Evolutionary conservation across 2,888 invertebrate species (phyloP), one percentile per base, ranked within the genome.

Genomic region (Drosophila neutralis): DNA sequence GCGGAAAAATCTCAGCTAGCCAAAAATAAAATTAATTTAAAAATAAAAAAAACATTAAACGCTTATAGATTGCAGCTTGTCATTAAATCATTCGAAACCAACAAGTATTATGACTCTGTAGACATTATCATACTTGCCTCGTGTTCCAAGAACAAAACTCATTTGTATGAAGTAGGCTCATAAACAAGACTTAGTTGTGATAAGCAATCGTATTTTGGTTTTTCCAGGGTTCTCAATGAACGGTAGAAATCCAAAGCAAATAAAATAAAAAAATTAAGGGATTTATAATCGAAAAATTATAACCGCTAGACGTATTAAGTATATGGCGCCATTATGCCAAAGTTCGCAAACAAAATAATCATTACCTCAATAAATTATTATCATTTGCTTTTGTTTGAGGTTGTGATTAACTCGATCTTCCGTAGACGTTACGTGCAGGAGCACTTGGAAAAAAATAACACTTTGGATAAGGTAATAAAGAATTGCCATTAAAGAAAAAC

Each of bases 221-320:
- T 59, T 59, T 27, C 63, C 64, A 62, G 31, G 60, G 40, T 62
- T 66, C 60, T 69, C 57, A 76, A 76, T 80, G 78, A 76, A 73
- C 58, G 56, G 48, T 60, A 66, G 58, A 72, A 76, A 76, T 57
- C 58, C 36, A 67, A 61, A 27, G 7, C 49, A 68, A 68, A 76
- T 51, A 53, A n/a, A 29, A 29, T 29, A 38, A 64, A 60, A 18
- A 45, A 15, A 15, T 7, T 31, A 52, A 13, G n/a, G 15, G 36
- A 36, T 33, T 53, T 54, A 65, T n/a, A 33, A 48, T 29, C 31
- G 8, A 59, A 76, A 72, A 69, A 68, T 73, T 59, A 53, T 51
- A 60, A 18, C 38, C 60, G 51, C 42, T 21, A 53, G 15, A 27
- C 27, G 8, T 31, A 62, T 62, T 54, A 78, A 69, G 21, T 80